A percentile compares a stretch with the other conserved stretches of the same genome.
Conservation (phyloP, 2,113 vertebrate genomes). For the Rhea pennata region DNA sequence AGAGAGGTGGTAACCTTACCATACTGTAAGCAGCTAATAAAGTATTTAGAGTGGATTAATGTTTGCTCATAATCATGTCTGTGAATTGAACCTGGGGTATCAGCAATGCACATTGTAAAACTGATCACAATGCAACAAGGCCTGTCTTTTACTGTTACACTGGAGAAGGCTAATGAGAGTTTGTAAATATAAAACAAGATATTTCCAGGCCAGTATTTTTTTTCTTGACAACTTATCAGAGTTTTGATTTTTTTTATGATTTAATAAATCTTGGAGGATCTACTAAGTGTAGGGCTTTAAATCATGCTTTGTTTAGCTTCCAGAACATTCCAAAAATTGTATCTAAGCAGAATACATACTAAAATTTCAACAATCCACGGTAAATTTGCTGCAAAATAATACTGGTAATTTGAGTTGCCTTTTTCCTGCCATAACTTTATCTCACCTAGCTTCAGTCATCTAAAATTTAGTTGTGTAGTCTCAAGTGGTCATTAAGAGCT, state of each 20-base stretch:
- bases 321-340: rapidly evolving
- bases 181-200: background rate
- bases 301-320: background rate
- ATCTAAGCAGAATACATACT: background rate
- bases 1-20: background rate
- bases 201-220: background rate
- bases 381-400: background rate
- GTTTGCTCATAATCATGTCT: background rate
- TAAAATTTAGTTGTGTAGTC: background rate
- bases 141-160: background rate
- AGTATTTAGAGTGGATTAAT: background rate
- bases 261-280: background rate
- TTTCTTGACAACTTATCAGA: background rate
- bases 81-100: background rate
- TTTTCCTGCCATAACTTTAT: background rate
- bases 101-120: background rate
- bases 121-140: background rate
- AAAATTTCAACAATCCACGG: background rate
- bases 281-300: background rate
- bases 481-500: background rate
- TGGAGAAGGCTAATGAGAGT: background rate
- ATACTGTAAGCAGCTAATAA: background rate
- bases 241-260: background rate
- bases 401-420: rapidly evolving
- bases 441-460: background rate